Evolutionary conservation across 2,113 vertebrate species (phyloP).

Genomic region (Fregata magnificens): DNA sequence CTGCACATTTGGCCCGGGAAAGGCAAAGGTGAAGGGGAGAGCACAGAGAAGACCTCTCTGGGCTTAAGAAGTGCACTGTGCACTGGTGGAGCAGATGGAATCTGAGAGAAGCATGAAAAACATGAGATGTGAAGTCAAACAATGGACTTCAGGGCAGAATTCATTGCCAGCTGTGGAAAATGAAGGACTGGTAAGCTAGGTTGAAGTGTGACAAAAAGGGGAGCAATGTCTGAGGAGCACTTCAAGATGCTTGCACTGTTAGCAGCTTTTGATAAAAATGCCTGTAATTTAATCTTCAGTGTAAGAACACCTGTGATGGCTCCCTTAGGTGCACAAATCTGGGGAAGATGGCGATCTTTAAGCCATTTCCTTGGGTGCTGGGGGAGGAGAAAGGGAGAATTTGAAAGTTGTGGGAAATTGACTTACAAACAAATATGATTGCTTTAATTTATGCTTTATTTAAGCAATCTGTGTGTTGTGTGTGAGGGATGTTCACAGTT

Average conservation of each 20-base stretch:
- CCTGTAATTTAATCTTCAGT: neutral
- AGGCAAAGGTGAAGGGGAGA: neutral
- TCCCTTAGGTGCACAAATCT: neutral
- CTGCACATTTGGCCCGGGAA: neutral
- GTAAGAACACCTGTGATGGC: neutral
- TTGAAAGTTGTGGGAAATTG: neutral
- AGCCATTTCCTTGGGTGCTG: neutral
- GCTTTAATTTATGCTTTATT: neutral
- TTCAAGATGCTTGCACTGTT: neutral
- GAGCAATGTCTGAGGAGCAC: neutral
- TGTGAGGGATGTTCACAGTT: neutral
- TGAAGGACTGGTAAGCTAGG: neutral
- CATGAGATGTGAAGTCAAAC: neutral
- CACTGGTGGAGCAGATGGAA: neutral
- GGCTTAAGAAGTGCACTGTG: neutral
- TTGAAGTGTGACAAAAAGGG: neutral
- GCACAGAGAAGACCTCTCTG: neutral
- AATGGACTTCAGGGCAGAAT: neutral
- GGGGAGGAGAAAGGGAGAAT: neutral
- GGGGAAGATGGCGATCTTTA: neutral
- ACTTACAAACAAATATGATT: neutral
- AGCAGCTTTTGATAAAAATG: neutral
- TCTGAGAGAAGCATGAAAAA: neutral
- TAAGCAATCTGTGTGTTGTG: neutral
- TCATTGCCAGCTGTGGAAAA: neutral